Conservation (phyloP, 1,140 invertebrate genomes). For the Bilobella aurantiaca region DNA sequence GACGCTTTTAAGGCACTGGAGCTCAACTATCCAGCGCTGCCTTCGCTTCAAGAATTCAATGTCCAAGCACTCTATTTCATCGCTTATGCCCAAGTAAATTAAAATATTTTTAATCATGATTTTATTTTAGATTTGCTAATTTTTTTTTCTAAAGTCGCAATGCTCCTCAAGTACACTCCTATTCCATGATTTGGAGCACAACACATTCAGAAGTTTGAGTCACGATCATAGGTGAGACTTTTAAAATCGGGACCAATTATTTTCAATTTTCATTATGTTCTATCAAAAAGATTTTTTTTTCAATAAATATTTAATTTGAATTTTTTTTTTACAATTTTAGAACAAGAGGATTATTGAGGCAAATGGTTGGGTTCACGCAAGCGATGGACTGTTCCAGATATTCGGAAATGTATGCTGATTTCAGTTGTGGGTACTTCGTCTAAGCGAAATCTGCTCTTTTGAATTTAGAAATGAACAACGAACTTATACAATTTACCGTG, state of each 20-base stretch:
- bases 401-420: conserved; percentile 32
- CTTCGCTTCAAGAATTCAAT: conserved; percentile 42
- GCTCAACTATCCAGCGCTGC: conserved; percentile 36
- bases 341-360: conserved; percentile 35
- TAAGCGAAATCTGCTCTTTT: too few relatives aligned
- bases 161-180: conserved; percentile 28
- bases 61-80: conserved; percentile 42
- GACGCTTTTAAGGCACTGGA: conserved; percentile 37
- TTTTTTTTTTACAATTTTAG: conserved; percentile 29
- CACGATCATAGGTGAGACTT: conserved; percentile 32
- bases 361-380: conserved; percentile 36
- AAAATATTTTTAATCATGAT: not conserved
- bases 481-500: too few relatives aligned
- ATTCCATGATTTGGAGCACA: conserved; percentile 35
- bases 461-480: too few relatives aligned
- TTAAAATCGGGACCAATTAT: too few relatives aligned
- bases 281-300: too few relatives aligned
- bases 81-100: conserved; percentile 38
- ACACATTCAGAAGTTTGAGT: conserved; percentile 21
- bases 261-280: not conserved
- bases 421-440: conserved; percentile 29
- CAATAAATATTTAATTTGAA: too few relatives aligned
- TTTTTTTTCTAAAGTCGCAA: conserved; percentile 25
- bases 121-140: not conserved
- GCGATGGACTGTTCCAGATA: conserved; percentile 27